Evolutionary conservation across 2,113 vertebrate species (phyloP).

Genomic region (Cairina moschata): DNA sequence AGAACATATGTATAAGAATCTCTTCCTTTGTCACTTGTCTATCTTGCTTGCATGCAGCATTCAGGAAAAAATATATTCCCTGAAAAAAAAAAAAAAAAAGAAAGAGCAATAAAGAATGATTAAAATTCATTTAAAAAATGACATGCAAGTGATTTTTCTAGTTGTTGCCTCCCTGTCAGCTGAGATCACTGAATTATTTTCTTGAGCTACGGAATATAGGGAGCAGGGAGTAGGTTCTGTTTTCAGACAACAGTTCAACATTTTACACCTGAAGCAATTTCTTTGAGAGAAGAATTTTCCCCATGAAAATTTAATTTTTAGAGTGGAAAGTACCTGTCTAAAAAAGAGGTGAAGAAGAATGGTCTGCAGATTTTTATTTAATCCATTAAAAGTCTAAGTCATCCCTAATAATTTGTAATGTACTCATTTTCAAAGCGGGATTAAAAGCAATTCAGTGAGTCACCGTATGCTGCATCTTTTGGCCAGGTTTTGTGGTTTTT

Average conservation of each 20-base stretch:
- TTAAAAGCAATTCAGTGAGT: background rate
- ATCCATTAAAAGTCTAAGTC: background rate
- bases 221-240: background rate
- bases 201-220: background rate
- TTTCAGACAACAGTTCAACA: background rate
- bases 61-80: background rate
- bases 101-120: background rate
- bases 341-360: background rate
- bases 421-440: background rate
- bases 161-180: background rate
- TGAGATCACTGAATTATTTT: background rate
- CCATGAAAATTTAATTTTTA: background rate
- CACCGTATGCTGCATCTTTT: background rate
- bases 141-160: background rate
- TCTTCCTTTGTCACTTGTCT: background rate
- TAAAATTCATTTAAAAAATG: background rate
- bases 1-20: background rate
- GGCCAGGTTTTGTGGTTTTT: slow-evolving; percentile 46
- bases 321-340: background rate
- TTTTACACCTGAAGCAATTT: background rate
- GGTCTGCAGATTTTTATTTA: background rate
- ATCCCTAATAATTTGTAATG: background rate
- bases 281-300: background rate
- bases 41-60: accelerated
- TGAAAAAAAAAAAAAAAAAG: background rate